Base-by-base conservation (phyloP, 2,888 invertebrate species). In the Cryptocephalus moraei region DNA sequence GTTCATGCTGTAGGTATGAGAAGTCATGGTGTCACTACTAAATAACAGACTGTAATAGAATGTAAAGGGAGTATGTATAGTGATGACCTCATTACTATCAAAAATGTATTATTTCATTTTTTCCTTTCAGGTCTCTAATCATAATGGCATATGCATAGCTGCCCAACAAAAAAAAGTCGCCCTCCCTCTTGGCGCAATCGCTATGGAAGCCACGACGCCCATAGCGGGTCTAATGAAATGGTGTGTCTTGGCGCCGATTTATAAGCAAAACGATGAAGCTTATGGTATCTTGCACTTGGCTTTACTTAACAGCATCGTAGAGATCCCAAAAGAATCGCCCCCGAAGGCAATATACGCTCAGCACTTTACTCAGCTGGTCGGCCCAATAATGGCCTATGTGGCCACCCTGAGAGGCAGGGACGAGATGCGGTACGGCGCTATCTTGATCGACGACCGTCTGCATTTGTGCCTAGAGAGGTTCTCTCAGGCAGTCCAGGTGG, bases 401-500 rank as follows among this genome's bases (percentile, higher is more conserved):
- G 56, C 52, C 14, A 58, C 60, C 39, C 44, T 62, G 11, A 61
- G 54, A 44, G 55, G 53, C 40, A 54, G 53, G 47, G 53, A 53
- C 22, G 59, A 59, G 11, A 34, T 53, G 10, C 59, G 57, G 42
- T 39, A 54, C 10, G 53, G 47, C 39, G 47, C 56, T 13, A 56
- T 56, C 43, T 46, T 55, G 33, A 50, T 59, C 44, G 60, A 65
- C 40, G 58, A 63, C 40, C 51, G 56, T 47, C 69, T 77, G 14
- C 77, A 84, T 68, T 74, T 79, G 43, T 75, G 80, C 43, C 70
- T 91, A 49, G 89, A 91, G 65, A 75, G 91, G 60, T 78, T 88
- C 56, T 87, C 88, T 0, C 92, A 92, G 66, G 82, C 88, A 0
- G 76, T 91, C 1, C 91, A 91, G 68, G 83, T 91, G 10, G 84